Conservation (phyloP, 2,113 vertebrate genomes). For the Pachycephala philippinensis region DNA sequence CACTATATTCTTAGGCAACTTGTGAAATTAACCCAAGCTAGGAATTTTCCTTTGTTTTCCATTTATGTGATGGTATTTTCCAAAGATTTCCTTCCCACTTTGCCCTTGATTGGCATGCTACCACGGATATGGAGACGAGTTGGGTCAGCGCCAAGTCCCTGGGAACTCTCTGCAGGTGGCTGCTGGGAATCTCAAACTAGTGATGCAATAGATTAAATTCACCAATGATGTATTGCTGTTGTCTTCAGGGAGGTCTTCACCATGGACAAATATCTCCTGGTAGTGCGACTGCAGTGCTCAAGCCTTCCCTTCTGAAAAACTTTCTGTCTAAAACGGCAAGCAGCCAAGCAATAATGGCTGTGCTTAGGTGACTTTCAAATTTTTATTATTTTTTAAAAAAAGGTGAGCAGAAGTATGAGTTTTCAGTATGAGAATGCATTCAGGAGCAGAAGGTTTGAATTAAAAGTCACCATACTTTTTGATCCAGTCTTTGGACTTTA, state of each 20-base stretch:
- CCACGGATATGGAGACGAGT: accelerated
- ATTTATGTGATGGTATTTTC: not conserved
- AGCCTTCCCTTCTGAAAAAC: not conserved
- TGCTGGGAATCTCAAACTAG: not conserved
- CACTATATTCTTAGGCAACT: not conserved
- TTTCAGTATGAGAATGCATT: not conserved
- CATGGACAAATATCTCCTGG: not conserved
- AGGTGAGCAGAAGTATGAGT: not conserved
- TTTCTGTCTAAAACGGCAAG: not conserved
- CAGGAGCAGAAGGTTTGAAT: not conserved
- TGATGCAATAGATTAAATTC: not conserved
- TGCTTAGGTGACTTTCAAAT: not conserved
- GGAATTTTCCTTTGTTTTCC: not conserved
- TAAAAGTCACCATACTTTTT: not conserved
- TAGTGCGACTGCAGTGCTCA: not conserved
- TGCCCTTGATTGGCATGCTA: not conserved
- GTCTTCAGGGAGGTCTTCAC: not conserved
- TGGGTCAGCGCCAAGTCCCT: not conserved
- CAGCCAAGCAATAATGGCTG: not conserved
- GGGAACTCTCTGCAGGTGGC: not conserved
- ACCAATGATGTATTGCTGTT: not conserved
- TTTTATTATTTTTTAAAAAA: not conserved
- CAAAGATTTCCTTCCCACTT: not conserved
- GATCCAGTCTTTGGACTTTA: not conserved
- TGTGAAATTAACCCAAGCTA: not conserved